Evolutionary conservation across 2,888 invertebrate genomes (phyloP).

Genomic region (Lypha dubia): DNA sequence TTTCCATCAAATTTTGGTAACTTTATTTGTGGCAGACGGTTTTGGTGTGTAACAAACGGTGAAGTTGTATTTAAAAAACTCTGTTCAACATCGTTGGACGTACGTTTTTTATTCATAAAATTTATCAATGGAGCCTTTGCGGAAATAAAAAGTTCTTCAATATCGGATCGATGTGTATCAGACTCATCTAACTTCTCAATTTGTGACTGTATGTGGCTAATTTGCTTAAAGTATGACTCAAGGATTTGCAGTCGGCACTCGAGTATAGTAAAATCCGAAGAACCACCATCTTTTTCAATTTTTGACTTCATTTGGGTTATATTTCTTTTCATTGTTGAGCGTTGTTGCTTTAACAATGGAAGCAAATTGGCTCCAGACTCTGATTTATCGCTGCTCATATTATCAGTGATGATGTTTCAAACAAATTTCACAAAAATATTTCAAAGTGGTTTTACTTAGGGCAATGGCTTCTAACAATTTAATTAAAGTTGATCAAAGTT

Average conservation of each 20-base stretch:
- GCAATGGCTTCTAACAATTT: neutral
- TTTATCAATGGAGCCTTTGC: slow-evolving; percentile 29
- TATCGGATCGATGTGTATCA: slow-evolving; percentile 28
- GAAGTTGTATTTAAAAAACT: slow-evolving; percentile 43
- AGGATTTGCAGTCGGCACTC: slow-evolving; percentile 62
- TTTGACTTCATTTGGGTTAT: slow-evolving; percentile 13
- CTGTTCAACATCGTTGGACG: slow-evolving; percentile 10
- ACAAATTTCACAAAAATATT: neutral
- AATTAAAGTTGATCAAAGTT: neutral
- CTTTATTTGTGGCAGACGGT: slow-evolving; percentile 36
- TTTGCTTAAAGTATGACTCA: slow-evolving; percentile 62
- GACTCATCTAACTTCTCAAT: slow-evolving; percentile 46
- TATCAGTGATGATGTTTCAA: neutral
- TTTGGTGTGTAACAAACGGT: neutral
- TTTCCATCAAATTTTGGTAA: slow-evolving; percentile 35
- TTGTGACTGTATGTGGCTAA: slow-evolving; percentile 53
- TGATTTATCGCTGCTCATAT: slow-evolving; percentile 1
- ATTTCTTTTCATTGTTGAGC: slow-evolving; percentile 47
- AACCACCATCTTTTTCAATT: slow-evolving; percentile 23
- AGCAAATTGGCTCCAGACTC: neutral
- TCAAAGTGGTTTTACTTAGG: neutral
- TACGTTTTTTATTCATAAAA: slow-evolving; percentile 32
- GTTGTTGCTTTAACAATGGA: slow-evolving; percentile 45
- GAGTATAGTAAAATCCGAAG: slow-evolving; percentile 40
- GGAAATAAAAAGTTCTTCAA: slow-evolving; percentile 48